These are phyloP conservation scores for Xenopus laevis DNA, from an alignment of 2,113 vertebrate genomes.

Conservation along the genomic window DNA sequence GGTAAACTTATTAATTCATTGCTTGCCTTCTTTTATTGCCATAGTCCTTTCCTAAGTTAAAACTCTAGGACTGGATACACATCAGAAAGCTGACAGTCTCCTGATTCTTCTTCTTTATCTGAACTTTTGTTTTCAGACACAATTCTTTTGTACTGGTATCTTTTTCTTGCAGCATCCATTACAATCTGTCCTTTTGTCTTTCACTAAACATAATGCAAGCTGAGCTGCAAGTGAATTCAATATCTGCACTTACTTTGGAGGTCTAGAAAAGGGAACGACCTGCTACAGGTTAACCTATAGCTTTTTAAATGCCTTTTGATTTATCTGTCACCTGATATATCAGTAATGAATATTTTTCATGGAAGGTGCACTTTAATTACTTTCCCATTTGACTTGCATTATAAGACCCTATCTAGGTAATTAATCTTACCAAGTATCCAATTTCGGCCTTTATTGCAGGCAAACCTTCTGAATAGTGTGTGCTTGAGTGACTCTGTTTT, in stretches of 20 bases:
- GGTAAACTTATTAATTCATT: slow-evolving; percentile 85
- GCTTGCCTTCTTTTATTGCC: slow-evolving; percentile 67
- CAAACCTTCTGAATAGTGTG: slow-evolving; percentile 86
- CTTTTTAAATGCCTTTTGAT: slow-evolving; percentile 90
- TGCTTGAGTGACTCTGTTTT: slow-evolving; percentile 78
- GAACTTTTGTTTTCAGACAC: slow-evolving; percentile 74
- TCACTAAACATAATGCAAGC: slow-evolving; percentile 63
- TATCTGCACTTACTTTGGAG: slow-evolving; percentile 65
- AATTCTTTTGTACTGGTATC: slow-evolving; percentile 59
- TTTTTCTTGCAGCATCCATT: slow-evolving; percentile 50
- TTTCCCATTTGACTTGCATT: slow-evolving; percentile 99
- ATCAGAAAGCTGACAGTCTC: slow-evolving; percentile 67
- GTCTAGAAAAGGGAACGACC: slow-evolving; percentile 66
- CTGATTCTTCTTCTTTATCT: slow-evolving; percentile 77
- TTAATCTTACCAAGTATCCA: slow-evolving; percentile 98
- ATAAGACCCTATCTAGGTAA: slow-evolving; percentile 95
- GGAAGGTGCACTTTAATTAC: slow-evolving; percentile 99
- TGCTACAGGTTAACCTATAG: slow-evolving; percentile 88
- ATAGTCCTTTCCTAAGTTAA: slow-evolving; percentile 64
- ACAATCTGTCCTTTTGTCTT: slow-evolving; percentile 57
- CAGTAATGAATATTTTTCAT: slow-evolving; percentile 99
- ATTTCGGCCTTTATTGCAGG: slow-evolving; percentile 95
- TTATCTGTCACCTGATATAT: slow-evolving; percentile 96
- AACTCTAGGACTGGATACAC: slow-evolving; percentile 64
- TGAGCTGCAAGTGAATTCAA: slow-evolving; percentile 65